Evolutionary conservation across 2,113 vertebrate species (phyloP).

Genomic region (Acinonyx jubatus): DNA sequence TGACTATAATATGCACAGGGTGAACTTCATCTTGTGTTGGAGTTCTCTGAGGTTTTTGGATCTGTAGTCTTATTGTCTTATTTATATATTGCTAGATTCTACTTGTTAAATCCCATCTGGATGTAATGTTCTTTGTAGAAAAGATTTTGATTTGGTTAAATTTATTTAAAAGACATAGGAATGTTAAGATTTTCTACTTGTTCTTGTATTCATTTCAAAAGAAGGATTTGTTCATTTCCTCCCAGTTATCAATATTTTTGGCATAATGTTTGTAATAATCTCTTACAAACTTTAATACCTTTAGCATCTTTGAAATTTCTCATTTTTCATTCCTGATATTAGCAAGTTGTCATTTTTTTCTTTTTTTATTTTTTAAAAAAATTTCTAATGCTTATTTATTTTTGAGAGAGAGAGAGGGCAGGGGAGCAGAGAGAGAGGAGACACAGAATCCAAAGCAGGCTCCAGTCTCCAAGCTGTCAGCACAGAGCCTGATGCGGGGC

Average conservation of each 20-base stretch:
- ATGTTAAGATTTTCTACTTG: background rate
- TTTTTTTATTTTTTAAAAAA: too few relatives aligned
- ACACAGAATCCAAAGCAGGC: too few relatives aligned
- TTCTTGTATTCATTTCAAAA: background rate
- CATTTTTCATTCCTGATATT: background rate
- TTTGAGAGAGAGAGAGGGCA: too few relatives aligned
- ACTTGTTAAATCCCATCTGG: background rate
- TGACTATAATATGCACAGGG: background rate
- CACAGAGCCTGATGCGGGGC: too few relatives aligned
- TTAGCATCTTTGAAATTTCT: background rate
- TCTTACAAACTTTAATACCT: background rate
- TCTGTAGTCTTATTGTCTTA: background rate
- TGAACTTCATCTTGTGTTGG: background rate
- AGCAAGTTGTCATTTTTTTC: background rate
- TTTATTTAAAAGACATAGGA: background rate
- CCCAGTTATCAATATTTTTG: background rate
- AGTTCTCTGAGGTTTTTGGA: background rate
- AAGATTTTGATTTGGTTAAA: background rate
- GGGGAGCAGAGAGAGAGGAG: too few relatives aligned
- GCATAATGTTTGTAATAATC: background rate
- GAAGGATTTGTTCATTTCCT: background rate
- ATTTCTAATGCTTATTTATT: too few relatives aligned
- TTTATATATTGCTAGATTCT: background rate
- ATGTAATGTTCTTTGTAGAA: background rate
- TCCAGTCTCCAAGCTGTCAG: too few relatives aligned